phyloP scores from a whole-genome alignment of 2,797 vertebrate genomes.

The Brachymystax lenok region DNA sequence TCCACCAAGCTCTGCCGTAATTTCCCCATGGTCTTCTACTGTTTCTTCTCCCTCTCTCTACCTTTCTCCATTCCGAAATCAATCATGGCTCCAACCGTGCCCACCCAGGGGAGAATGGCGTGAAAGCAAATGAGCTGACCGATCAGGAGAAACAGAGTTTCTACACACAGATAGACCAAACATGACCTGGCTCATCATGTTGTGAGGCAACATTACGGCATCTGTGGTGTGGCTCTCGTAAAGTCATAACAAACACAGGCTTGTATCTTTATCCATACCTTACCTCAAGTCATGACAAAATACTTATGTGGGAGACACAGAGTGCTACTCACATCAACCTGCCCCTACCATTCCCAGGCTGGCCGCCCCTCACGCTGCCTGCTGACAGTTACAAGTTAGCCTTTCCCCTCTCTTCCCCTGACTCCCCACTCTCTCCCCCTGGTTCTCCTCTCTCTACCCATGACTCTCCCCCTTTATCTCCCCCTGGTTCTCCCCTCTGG shows the following conservation, averaged over 20 bases:
- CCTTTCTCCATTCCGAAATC: slow-evolving; percentile 73
- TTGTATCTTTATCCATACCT: too few relatives aligned
- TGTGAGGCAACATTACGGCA: neutral
- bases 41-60: slow-evolving; percentile 69
- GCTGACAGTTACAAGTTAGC: slow-evolving; percentile 84
- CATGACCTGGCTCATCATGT: slow-evolving; percentile 24
- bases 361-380: slow-evolving; percentile 69
- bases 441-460: neutral
- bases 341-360: neutral
- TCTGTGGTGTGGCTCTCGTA: neutral
- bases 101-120: slow-evolving; percentile 69
- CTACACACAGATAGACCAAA: slow-evolving; percentile 58
- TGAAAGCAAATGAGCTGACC: slow-evolving; percentile 74
- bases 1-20: slow-evolving; percentile 73
- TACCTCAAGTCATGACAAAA: too few relatives aligned
- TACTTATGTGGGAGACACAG: neutral
- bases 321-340: neutral
- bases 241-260: too few relatives aligned
- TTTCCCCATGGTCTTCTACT: slow-evolving; percentile 80
- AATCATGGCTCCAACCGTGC: slow-evolving; percentile 75
- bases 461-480: slow-evolving; percentile 13
- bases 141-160: slow-evolving; percentile 63
- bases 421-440: neutral
- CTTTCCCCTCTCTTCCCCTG: slow-evolving; percentile 36
- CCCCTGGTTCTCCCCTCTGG: slow-evolving; percentile 48